Percentiles rank a stretch among this genome's conserved stretches.
Conservation (phyloP, 1,140 invertebrate genomes). For the Brachionus manjavacas region DNA sequence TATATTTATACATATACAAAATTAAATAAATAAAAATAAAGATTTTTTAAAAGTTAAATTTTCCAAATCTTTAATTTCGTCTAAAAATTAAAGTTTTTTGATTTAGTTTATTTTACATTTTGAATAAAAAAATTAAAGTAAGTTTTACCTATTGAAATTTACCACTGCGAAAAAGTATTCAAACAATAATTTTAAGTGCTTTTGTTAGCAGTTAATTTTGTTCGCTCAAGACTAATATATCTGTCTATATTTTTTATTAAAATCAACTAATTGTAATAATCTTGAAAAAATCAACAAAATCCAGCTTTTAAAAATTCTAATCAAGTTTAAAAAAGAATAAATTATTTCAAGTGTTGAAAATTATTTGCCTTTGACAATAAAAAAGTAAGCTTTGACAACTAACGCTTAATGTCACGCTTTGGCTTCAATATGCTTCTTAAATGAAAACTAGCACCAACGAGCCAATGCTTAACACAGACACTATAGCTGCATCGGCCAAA, state of each 20-base stretch:
- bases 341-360: background rate
- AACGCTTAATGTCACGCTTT: background rate
- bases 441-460: background rate
- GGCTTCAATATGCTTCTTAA: background rate
- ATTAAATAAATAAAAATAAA: background rate
- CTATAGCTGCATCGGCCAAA: constrained; percentile 18
- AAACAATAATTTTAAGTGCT: background rate
- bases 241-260: constrained; percentile 9
- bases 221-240: background rate
- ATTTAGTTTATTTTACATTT: too few relatives aligned
- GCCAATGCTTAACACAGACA: background rate
- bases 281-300: background rate
- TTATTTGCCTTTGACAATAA: background rate
- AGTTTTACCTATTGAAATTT: background rate
- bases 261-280: constrained; percentile 3
- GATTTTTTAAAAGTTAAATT: background rate
- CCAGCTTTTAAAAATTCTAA: background rate
- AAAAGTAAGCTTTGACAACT: constrained; percentile 22
- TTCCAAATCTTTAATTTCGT: background rate
- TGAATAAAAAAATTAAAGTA: too few relatives aligned
- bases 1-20: background rate
- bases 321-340: background rate
- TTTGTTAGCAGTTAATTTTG: background rate
- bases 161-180: background rate
- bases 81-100: background rate